Evolutionary conservation across 2,797 vertebrate genomes (phyloP), one percentile per base, ranked within the genome.

Genomic region (Staurois parvus): DNA sequence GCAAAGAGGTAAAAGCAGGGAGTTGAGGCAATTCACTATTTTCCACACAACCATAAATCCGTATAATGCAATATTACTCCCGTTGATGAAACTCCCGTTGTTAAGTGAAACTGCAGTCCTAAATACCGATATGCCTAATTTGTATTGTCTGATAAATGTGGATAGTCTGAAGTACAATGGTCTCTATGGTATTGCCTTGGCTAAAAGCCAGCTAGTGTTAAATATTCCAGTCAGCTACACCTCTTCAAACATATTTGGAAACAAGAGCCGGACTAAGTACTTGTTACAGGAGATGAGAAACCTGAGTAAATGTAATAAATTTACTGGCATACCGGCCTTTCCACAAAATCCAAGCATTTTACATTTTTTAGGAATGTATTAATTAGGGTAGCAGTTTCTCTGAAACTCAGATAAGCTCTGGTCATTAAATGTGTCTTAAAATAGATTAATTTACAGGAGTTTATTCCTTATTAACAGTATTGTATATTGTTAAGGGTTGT

Each of bases 141-240:
- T 45, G 45, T 26, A 67, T 68, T 74, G 70, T 75, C 81, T 26
- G 32, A 9, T 26, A 8, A 72, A 67, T 56, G 69, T 48, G 45
- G 42, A 69, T 69, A 73, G 56, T 67, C 32, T 67, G 62, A 29
- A 86, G 30, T 86, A 73, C 67, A 78, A 76, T 73, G 70, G 66
- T 79, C 42, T 79, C 80, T 68, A 73, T 79, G 70, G 75, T 30
- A 66, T 79, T 74, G 30, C 64, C 3, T 45, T 83, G 85, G 85
- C 85, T 15, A 37, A 28, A n/a, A n/a, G 75, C 81, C 85, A 87
- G 17, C 69, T 8, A 79, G 56, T 75, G 75, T 73, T 87, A 87
- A 73, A 82, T 87, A 87, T 87, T 87, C 85, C 85, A 83, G 81
- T 87, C 85, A 87, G 85, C 75, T 83, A 87, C 80, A 87, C 85